Percentiles rank a stretch among this genome's conserved stretches.
Conservation (phyloP, 2,797 vertebrate genomes). For the Sebastes elongatus region DNA sequence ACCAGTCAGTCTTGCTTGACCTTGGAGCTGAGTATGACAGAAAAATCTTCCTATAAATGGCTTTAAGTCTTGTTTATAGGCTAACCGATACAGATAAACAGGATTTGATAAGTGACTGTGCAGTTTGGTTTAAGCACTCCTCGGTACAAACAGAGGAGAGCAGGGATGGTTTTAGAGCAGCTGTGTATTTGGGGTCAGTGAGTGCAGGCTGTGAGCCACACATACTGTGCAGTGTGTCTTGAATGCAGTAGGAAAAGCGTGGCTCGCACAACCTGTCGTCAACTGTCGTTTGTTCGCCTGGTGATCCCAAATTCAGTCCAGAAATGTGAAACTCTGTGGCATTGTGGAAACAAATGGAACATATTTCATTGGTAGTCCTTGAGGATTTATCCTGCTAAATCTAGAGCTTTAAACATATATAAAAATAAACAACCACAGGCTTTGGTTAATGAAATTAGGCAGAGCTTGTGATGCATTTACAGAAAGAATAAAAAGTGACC, state of each 20-base stretch:
- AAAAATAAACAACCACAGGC: not conserved
- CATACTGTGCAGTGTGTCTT: constrained; percentile 61
- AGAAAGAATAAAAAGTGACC: not conserved
- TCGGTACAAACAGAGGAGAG: constrained; percentile 37
- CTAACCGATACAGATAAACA: constrained; percentile 10
- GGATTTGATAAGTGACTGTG: constrained; percentile 15
- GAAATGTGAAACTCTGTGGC: constrained; percentile 33
- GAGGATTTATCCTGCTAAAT: constrained; percentile 16
- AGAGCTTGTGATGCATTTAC: not conserved
- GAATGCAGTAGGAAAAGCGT: constrained; percentile 51
- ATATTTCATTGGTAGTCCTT: constrained; percentile 6
- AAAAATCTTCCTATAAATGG: not conserved
- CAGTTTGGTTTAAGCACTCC: constrained; percentile 32
- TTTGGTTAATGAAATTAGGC: constrained; percentile 12
- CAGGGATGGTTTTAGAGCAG: constrained; percentile 66
- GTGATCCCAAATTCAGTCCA: constrained; percentile 33
- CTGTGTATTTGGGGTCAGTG: constrained; percentile 72
- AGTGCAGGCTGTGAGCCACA: constrained; percentile 63
- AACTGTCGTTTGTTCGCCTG: constrained; percentile 47
- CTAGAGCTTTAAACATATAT: not conserved
- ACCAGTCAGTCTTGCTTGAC: constrained; percentile 51
- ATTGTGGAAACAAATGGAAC: constrained; percentile 9
- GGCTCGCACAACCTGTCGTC: constrained; percentile 32
- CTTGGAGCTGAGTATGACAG: constrained; percentile 62
- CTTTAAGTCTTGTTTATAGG: not conserved